Conservation (phyloP, 2,113 vertebrate species). For the Pseudorectes ferrugineus region DNA sequence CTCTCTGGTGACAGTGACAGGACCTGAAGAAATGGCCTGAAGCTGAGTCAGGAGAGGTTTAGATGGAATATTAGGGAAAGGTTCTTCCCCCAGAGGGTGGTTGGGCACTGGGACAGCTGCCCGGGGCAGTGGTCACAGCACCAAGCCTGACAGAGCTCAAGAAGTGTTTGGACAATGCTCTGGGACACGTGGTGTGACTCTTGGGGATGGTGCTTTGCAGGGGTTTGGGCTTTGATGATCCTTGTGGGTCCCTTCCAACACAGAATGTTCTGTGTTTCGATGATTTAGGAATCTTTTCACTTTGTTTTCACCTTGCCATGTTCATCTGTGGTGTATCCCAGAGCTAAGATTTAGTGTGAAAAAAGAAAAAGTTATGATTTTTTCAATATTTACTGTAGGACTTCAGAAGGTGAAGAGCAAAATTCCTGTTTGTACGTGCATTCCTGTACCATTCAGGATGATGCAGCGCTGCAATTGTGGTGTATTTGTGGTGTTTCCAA, state of each 20-base stretch:
- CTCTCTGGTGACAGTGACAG: neutral
- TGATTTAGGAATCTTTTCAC: neutral
- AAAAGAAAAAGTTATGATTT: neutral
- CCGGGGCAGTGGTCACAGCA: neutral
- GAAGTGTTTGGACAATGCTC: neutral
- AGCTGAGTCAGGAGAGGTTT: neutral
- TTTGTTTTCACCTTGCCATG: neutral
- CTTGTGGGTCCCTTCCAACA: neutral
- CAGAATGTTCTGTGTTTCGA: too few relatives aligned
- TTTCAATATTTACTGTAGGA: neutral
- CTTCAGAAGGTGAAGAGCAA: neutral
- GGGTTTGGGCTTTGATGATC: neutral
- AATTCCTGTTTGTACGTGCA: neutral
- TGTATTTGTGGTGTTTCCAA: neutral
- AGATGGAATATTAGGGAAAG: too few relatives aligned
- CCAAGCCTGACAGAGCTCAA: neutral
- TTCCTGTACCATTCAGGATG: neutral
- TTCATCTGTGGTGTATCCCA: neutral
- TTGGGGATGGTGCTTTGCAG: neutral
- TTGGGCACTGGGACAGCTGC: neutral
- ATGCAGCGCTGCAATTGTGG: accelerated
- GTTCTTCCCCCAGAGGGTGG: neutral
- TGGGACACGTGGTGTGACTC: neutral
- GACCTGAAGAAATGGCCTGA: neutral
- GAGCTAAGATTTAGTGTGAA: neutral